A percentile compares a stretch with the other conserved stretches of the same genome.
These are phyloP conservation scores for Odontesthes bonariensis DNA, from an alignment of 2,113 vertebrate genomes.

Conservation along the genomic window DNA sequence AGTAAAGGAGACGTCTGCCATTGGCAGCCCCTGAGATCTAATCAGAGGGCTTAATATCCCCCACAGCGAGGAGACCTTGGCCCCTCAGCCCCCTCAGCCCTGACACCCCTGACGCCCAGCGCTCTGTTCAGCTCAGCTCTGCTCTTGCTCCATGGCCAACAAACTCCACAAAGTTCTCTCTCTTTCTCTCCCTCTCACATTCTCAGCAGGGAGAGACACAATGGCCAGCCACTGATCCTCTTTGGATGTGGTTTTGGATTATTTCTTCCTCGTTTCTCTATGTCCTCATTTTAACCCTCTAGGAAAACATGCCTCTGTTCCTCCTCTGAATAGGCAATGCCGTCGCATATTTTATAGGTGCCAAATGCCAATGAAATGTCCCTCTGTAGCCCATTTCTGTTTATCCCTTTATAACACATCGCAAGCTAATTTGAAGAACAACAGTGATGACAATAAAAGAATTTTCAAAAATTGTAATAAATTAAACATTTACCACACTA, in stretches of 20 bases:
- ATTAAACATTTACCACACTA: slow-evolving; percentile 21
- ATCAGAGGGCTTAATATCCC: slow-evolving; percentile 85
- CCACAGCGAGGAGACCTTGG: slow-evolving; percentile 82
- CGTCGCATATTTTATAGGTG: slow-evolving; percentile 46
- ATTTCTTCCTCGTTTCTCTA: slow-evolving; percentile 62
- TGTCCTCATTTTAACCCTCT: slow-evolving; percentile 74
- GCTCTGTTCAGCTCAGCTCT: slow-evolving; percentile 62
- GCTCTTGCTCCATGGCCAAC: slow-evolving; percentile 69
- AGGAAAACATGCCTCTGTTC: slow-evolving; percentile 50
- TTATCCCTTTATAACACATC: slow-evolving; percentile 41
- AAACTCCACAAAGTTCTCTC: slow-evolving; percentile 75
- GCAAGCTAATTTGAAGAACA: slow-evolving; percentile 47
- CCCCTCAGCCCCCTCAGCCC: slow-evolving; percentile 79
- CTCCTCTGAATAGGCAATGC: slow-evolving; percentile 51
- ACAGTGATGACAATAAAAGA: slow-evolving; percentile 15
- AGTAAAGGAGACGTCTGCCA: slow-evolving; percentile 82
- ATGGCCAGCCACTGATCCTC: slow-evolving; percentile 74
- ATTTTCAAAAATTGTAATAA: slow-evolving; percentile 4
- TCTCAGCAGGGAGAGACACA: slow-evolving; percentile 74
- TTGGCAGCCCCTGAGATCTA: slow-evolving; percentile 83
- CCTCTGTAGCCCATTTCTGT: slow-evolving; percentile 14
- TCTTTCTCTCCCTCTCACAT: slow-evolving; percentile 26
- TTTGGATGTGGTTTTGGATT: slow-evolving; percentile 77
- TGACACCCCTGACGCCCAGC: slow-evolving; percentile 76
- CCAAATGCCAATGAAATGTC: slow-evolving; percentile 49